Conservation (phyloP, 2,888 invertebrate species). For the Caenorhabditis auriculariae region DNA sequence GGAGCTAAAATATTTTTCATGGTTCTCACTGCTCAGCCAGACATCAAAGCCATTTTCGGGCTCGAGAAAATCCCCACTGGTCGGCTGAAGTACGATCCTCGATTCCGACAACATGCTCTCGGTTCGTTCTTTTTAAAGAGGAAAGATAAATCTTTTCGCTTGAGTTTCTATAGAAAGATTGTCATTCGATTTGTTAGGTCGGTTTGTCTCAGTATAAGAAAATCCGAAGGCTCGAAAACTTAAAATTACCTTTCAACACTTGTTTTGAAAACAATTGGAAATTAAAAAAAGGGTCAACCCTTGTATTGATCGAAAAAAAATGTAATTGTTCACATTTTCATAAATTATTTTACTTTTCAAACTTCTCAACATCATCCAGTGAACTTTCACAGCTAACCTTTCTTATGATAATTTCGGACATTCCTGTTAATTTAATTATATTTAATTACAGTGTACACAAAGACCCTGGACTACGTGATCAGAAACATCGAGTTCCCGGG, state of each 20-base stretch:
- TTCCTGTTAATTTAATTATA: too few species aligned
- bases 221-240: too few species aligned
- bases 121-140: slow-evolving; percentile 14
- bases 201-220: too few species aligned
- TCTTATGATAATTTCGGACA: too few species aligned
- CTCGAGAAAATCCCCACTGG: slow-evolving; percentile 56
- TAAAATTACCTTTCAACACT: too few species aligned
- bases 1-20: slow-evolving; percentile 60
- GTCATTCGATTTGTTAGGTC: too few species aligned
- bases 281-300: too few species aligned
- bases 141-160: too few species aligned
- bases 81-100: slow-evolving; percentile 52
- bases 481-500: slow-evolving; percentile 57
- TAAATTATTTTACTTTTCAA: slow-evolving; percentile 5
- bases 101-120: slow-evolving; percentile 47
- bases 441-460: slow-evolving; percentile 46
- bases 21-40: slow-evolving; percentile 57
- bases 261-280: too few species aligned
- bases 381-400: too few species aligned
- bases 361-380: too few species aligned
- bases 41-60: slow-evolving; percentile 58
- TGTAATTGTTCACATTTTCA: not conserved
- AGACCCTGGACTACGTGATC: slow-evolving; percentile 55
- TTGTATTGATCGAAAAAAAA: not conserved
- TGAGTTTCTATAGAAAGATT: too few species aligned